phyloP scores from a whole-genome alignment of 2,797 vertebrate species.

The Forpus xanthops region DNA sequence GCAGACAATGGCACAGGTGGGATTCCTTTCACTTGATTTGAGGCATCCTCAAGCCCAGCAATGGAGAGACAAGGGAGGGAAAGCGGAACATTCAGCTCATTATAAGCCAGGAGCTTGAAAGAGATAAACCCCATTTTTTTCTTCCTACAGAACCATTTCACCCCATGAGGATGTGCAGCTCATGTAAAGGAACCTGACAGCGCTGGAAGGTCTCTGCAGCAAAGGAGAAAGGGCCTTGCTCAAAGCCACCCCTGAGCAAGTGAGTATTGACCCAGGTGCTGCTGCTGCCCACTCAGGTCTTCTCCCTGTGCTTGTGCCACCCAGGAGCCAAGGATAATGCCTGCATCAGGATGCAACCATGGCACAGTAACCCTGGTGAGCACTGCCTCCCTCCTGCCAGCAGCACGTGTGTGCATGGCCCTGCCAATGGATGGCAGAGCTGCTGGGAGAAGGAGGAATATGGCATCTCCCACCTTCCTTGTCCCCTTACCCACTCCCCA shows the following conservation, averaged over 20 bases:
- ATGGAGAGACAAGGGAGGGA: not conserved
- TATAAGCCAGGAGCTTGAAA: not conserved
- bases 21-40: not conserved
- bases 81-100: not conserved
- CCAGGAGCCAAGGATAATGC: not conserved
- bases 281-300: not conserved
- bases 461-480: not conserved
- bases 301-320: not conserved
- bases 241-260: not conserved
- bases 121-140: not conserved
- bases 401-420: not conserved
- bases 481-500: not conserved
- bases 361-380: not conserved
- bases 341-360: not conserved
- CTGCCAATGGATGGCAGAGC: not conserved
- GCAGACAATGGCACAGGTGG: rapidly evolving
- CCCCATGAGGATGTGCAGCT: not conserved
- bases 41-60: not conserved
- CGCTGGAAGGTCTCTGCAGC: not conserved
- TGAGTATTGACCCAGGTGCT: not conserved
- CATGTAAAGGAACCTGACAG: not conserved
- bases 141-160: not conserved
- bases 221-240: not conserved
- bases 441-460: not conserved
- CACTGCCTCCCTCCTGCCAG: not conserved